Evolutionary conservation across 2,888 invertebrate species (phyloP), one percentile per base, ranked within the genome.

Genomic region (Luperina testacea): DNA sequence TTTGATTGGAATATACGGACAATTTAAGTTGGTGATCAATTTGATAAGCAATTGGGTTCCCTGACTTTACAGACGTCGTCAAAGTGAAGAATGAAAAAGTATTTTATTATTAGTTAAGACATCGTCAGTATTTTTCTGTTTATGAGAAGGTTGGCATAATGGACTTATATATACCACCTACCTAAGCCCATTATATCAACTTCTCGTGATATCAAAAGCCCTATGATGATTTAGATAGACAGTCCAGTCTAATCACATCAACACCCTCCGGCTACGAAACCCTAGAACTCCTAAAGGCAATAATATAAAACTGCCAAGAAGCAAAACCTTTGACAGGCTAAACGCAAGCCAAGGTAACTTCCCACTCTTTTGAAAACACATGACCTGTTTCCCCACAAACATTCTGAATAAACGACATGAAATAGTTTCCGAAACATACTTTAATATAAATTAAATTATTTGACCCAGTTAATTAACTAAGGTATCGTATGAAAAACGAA

Each of bases 401-500:
- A 61, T 75, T 74, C 73, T 63, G 15, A 77, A 83, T 81, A 45
- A 84, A 84, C 81, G 80, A 79, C 61, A n/a, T 74, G 27, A 79
- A 81, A 84, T 80, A 84, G 82, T 86, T 81, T 74, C 38, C 73
- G 53, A 82, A 86, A 81, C 80, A 84, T 81, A 81, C 78, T n/a
- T 65, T 32, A 48, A 76, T 75, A 68, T 75, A 85, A 89, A 86
- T 87, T 79, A 80, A 84, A 83, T 80, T 75, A 88, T 85, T 86
- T 74, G 75, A 65, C 80, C 77, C 77, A 80, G 84, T 88, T 90
- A 88, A 89, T 89, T 90, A 88, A 81, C 76, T 64, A 77, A 83
- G 77, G 83, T 80, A 81, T 81, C 64, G 84, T 82, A 77, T 88
- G 86, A 80, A 83, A 89, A 89, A 86, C 87, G 75, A 85, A 81